Evolutionary conservation across 2,888 invertebrate species (phyloP).

Genomic region (Caradrina kadenii): DNA sequence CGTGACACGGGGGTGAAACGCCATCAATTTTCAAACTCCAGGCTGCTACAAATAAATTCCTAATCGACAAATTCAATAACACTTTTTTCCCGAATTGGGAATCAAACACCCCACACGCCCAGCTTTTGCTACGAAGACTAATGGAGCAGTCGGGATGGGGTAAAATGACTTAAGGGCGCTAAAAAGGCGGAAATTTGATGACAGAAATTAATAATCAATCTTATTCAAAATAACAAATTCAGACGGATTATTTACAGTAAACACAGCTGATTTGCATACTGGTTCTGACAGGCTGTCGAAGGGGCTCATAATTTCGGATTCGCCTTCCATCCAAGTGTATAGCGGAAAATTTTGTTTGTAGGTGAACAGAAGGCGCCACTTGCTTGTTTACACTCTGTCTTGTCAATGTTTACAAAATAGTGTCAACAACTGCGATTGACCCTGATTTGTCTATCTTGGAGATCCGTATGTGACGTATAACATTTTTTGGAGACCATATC

Average conservation of each 20-base stretch:
- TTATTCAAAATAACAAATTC: slow-evolving; percentile 53
- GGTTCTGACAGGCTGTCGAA: slow-evolving; percentile 48
- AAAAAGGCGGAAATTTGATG: slow-evolving; percentile 19
- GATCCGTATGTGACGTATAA: background rate
- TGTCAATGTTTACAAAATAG: slow-evolving; percentile 21
- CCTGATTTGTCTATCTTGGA: slow-evolving; percentile 16
- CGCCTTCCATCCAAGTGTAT: slow-evolving; percentile 7
- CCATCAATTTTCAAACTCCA: too few relatives aligned
- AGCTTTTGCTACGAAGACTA: too few relatives aligned
- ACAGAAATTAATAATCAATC: slow-evolving; percentile 50
- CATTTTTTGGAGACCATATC: background rate
- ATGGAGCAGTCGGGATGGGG: too few relatives aligned
- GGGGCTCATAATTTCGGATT: slow-evolving; percentile 36
- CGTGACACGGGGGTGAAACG: too few relatives aligned
- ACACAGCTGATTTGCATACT: slow-evolving; percentile 51
- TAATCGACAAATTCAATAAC: too few relatives aligned
- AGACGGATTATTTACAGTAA: slow-evolving; percentile 40
- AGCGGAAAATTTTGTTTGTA: slow-evolving; percentile 24
- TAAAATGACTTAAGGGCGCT: slow-evolving; percentile 28
- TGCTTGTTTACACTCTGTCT: slow-evolving; percentile 31
- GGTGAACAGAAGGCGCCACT: slow-evolving; percentile 16
- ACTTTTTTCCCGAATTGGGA: too few relatives aligned
- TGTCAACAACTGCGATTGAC: slow-evolving; percentile 21
- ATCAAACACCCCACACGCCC: too few relatives aligned
- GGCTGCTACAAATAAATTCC: too few relatives aligned